phyloP scores from a whole-genome alignment of 2,113 vertebrate genomes.

The Erinaceus europaeus region DNA sequence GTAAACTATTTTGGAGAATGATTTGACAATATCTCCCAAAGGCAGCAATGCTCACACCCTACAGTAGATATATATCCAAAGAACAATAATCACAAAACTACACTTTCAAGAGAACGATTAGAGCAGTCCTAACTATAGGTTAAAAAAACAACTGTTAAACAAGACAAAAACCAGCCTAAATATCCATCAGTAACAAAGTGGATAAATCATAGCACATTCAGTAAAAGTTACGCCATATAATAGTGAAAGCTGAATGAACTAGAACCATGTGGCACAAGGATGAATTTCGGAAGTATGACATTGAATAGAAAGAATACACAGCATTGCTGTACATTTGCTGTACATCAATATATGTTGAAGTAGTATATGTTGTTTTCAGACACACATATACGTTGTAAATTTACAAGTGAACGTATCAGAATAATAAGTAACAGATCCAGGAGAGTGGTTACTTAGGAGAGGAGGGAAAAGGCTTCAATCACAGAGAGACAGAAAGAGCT shows the following conservation, averaged over 20 bases:
- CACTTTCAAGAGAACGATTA: not conserved
- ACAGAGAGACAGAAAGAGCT: not conserved
- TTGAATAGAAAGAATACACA: not conserved
- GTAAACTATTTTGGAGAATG: conserved; percentile 18
- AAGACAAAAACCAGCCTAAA: not conserved
- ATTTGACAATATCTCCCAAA: conserved; percentile 13
- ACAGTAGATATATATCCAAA: not conserved
- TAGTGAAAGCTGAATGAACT: not conserved
- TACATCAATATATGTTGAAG: conserved; percentile 11
- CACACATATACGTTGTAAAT: not conserved
- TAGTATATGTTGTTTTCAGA: conserved; percentile 20
- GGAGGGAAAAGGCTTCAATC: conserved; percentile 12
- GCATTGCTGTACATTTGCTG: conserved; percentile 7
- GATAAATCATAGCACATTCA: not conserved
- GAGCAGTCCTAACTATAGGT: not conserved
- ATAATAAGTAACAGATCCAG: conserved; percentile 5
- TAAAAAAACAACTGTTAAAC: too few relatives aligned
- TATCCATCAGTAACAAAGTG: not conserved
- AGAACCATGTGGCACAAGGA: not conserved
- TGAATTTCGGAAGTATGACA: conserved; percentile 25
- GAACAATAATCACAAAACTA: conserved; percentile 13
- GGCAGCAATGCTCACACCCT: not conserved
- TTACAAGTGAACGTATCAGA: conserved; percentile 10
- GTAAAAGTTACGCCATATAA: not conserved
- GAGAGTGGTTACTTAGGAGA: not conserved